Percentiles rank a stretch among this genome's conserved stretches.
These are phyloP conservation scores for Lytechinus pictus DNA, from an alignment of 35 echinoderm and acorn worm genomes.

Conservation along the genomic window DNA sequence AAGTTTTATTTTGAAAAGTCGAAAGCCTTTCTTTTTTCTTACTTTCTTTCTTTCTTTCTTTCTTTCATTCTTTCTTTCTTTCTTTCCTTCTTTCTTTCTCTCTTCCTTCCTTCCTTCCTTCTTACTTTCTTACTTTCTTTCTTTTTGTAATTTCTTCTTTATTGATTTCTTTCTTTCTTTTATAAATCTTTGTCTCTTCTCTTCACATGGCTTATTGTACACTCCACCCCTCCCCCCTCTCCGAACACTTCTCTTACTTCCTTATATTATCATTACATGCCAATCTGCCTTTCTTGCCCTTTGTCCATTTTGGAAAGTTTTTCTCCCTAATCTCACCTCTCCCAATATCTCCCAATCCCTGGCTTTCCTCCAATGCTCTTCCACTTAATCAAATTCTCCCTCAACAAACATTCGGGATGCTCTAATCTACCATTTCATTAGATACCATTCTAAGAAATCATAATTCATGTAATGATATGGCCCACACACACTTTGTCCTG, in stretches of 20 bases:
- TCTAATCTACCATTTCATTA: background rate
- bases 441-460: background rate
- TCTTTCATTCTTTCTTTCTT: background rate
- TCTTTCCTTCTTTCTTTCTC: background rate
- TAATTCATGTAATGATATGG: background rate
- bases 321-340: background rate
- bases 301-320: background rate
- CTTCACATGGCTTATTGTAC: background rate
- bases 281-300: background rate
- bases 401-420: background rate
- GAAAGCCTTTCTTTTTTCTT: too few species aligned
- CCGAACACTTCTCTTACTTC: background rate
- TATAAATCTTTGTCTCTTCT: background rate
- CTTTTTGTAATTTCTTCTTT: background rate
- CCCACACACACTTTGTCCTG: background rate
- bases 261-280: background rate
- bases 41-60: background rate
- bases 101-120: background rate
- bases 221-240: background rate
- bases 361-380: background rate
- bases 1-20: too few species aligned
- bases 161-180: background rate
- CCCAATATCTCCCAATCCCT: background rate
- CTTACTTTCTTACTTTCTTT: background rate
- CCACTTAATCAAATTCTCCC: background rate